A percentile compares a stretch with the other conserved stretches of the same genome.
Evolutionary conservation across 2,797 vertebrate species (phyloP).

Genomic region (Poecilia picta): DNA sequence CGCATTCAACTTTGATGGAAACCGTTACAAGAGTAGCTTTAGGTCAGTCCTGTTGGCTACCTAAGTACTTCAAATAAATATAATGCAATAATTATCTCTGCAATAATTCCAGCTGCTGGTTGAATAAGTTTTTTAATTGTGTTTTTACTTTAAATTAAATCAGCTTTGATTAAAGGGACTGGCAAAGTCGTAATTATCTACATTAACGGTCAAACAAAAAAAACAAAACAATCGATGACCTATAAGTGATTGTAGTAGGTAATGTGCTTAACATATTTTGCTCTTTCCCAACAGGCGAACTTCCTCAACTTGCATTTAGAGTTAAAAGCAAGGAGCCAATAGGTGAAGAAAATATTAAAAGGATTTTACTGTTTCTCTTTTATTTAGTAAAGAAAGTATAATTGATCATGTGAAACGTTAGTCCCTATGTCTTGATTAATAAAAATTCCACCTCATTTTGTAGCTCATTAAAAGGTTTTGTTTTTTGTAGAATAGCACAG

Average conservation of each 20-base stretch:
- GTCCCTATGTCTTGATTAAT: background rate
- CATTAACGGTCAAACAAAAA: background rate
- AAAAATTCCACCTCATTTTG: background rate
- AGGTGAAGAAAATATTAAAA: background rate
- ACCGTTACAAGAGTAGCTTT: background rate
- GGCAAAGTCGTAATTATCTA: background rate
- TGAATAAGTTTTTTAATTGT: background rate
- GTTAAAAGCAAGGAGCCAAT: background rate
- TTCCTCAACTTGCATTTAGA: background rate
- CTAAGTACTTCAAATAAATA: background rate
- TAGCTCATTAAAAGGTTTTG: background rate
- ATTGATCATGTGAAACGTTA: background rate
- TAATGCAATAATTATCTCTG: background rate
- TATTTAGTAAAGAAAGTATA: background rate
- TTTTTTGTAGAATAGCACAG: no score
- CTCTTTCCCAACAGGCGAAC: background rate
- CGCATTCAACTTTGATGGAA: slow-evolving; percentile 26
- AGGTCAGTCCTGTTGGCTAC: background rate
- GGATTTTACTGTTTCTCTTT: background rate
- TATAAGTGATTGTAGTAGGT: background rate
- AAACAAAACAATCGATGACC: background rate
- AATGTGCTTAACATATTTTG: background rate
- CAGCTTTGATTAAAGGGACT: background rate
- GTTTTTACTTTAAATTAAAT: background rate
- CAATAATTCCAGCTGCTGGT: background rate